These are phyloP conservation scores for Lepisosteus oculatus DNA, from an alignment of 2,113 vertebrate species.

Conservation along the genomic window DNA sequence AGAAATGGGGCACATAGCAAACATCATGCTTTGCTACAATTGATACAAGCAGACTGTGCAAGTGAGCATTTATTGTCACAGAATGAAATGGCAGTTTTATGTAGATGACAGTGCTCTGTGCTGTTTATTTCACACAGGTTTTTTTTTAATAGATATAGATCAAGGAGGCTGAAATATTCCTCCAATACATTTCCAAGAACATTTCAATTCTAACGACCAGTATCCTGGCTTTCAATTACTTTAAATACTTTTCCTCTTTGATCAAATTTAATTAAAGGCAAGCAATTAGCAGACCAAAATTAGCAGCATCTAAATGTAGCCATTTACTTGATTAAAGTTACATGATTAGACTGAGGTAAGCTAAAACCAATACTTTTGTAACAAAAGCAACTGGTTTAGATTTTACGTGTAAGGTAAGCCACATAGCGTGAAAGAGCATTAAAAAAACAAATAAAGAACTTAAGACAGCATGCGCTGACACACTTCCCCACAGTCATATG, in stretches of 20 bases:
- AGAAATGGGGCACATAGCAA: no score
- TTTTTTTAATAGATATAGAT: no score
- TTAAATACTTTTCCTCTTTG: slow-evolving; percentile 51
- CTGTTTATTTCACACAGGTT: no score
- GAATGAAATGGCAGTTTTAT: no score
- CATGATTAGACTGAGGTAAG: slow-evolving; percentile 68
- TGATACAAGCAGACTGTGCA: no score
- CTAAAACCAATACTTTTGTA: slow-evolving; percentile 53
- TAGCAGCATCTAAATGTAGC: slow-evolving; percentile 68
- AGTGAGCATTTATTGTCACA: no score
- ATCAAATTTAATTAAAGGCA: slow-evolving; percentile 68
- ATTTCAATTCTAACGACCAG: slow-evolving; percentile 22
- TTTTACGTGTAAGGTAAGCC: slow-evolving; percentile 59
- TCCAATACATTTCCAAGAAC: slow-evolving; percentile 7
- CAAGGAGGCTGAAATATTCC: no score
- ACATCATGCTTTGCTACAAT: no score
- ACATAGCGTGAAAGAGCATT: slow-evolving; percentile 27
- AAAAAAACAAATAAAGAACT: slow-evolving; percentile 67
- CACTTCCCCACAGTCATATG: slow-evolving; percentile 53
- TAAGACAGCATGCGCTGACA: slow-evolving; percentile 58
- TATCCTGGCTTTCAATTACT: slow-evolving; percentile 48
- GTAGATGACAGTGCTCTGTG: no score
- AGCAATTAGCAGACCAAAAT: slow-evolving; percentile 70
- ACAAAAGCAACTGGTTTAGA: slow-evolving; percentile 60
- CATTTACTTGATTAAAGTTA: slow-evolving; percentile 77